phyloP scores from a whole-genome alignment of 2,113 vertebrate species.

The Verasper variegatus region DNA sequence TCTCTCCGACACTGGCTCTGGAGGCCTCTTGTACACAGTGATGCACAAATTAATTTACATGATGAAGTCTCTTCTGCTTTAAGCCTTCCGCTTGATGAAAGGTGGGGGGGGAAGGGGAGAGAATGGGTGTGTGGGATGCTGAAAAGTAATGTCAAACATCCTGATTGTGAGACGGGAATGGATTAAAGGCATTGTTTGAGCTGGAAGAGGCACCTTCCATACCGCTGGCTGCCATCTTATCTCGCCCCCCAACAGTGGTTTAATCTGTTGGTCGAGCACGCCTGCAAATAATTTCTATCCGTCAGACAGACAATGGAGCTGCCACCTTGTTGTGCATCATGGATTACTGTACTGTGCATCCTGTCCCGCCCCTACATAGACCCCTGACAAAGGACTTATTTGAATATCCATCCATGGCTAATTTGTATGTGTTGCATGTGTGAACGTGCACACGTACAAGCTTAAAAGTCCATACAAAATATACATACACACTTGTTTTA shows the following conservation, averaged over 20 bases:
- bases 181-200: slow-evolving; percentile 84
- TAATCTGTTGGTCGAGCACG: slow-evolving; percentile 83
- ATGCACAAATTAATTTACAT: slow-evolving; percentile 72
- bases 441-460: slow-evolving; percentile 55
- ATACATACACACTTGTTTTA: slow-evolving; percentile 38
- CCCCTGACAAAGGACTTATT: slow-evolving; percentile 81
- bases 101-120: slow-evolving; percentile 22
- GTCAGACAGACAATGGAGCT: slow-evolving; percentile 82
- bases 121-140: slow-evolving; percentile 74
- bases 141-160: slow-evolving; percentile 80
- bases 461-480: slow-evolving; percentile 39
- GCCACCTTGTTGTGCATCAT: slow-evolving; percentile 80
- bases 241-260: slow-evolving; percentile 76
- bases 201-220: slow-evolving; percentile 72
- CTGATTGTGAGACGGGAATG: slow-evolving; percentile 74
- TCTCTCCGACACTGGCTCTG: slow-evolving; percentile 66
- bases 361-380: slow-evolving; percentile 76
- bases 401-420: slow-evolving; percentile 80
- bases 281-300: slow-evolving; percentile 83
- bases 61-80: slow-evolving; percentile 48
- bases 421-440: slow-evolving; percentile 72
- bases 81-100: slow-evolving; percentile 63
- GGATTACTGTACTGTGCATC: slow-evolving; percentile 82
- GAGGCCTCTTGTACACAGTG: slow-evolving; percentile 38
- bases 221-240: slow-evolving; percentile 78